Evolutionary conservation across 2,797 vertebrate species (phyloP), one percentile per base, ranked within the genome.

Genomic region (Aplochiton taeniatus): DNA sequence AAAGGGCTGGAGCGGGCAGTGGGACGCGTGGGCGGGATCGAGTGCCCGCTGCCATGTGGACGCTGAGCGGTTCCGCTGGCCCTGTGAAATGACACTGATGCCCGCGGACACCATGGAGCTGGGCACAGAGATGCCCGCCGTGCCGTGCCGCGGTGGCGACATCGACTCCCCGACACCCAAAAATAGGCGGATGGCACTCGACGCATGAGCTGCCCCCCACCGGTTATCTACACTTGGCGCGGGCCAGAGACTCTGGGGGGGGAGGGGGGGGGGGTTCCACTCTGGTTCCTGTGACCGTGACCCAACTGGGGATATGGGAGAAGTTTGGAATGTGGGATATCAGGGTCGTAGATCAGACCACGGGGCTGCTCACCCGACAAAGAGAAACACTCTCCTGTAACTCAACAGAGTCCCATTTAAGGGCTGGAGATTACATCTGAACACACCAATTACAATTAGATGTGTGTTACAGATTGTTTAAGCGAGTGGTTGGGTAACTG

Each of bases 1-100:
- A 86, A 89, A 31, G 87, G 87, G 83, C 83, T 79, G 80, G 73
- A 78, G 81, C 71, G 84, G 72, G 53, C 73, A 75, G 76, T 75
- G 64, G 74, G 78, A 79, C 75, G 76, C 82, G 83, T 85, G 89
- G 82, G 88, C 74, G 74, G 68, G 73, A 85, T 83, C 87, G 72
- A 86, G 84, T 88, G 90, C 89, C 68, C 54, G 51, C 74, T 89
- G 92, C 91, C 90, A 93, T 92, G 81, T 93, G 92, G 91, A 79
- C 86, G 80, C 68, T 66, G 49, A 47, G 77, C 77, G 84, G 84
- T 75, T 81, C 74, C 51, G 58, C 72, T 73, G 55, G 19, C 66
- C 59, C 69, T 47, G 84, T 53, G 75, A 79, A 83, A 82, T 75
- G 83, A 86, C 61, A 65, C 84, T 73, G 20, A 76, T 77, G 81